These are phyloP conservation scores for Epicampocera succincta DNA, from an alignment of 2,888 invertebrate species.

Conservation along the genomic window DNA sequence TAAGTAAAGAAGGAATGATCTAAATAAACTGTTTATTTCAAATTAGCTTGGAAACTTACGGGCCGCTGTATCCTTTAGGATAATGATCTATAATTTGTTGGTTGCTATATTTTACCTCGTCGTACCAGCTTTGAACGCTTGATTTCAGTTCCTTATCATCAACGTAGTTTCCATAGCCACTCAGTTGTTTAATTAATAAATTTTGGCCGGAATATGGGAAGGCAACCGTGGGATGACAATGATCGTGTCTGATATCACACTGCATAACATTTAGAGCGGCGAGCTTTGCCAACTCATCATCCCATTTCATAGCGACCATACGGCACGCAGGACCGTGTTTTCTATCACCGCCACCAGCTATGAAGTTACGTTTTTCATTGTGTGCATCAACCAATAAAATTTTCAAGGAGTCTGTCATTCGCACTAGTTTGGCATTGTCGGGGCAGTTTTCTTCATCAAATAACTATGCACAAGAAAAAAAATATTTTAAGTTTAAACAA, in stretches of 20 bases:
- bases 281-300: constrained; percentile 73
- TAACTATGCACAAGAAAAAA: background rate
- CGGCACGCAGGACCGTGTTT: constrained; percentile 72
- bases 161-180: too few species aligned
- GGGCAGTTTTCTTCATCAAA: constrained; percentile 27
- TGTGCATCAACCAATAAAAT: constrained; percentile 40
- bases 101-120: too few species aligned
- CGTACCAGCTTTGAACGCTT: too few species aligned
- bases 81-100: too few species aligned
- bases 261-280: constrained; percentile 74
- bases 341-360: constrained; percentile 59
- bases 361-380: constrained; percentile 63
- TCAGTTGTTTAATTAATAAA: constrained; percentile 45
- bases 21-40: too few species aligned
- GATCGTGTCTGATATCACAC: constrained; percentile 74
- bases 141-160: too few species aligned
- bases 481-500: background rate
- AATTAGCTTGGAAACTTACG: too few species aligned
- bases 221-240: constrained; percentile 74
- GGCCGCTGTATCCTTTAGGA: too few species aligned
- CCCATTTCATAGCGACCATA: constrained; percentile 77
- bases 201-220: constrained; percentile 76
- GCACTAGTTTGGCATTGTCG: background rate
- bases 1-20: too few species aligned
- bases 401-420: background rate